Evolutionary conservation across 2,888 invertebrate genomes (phyloP).

Genomic region (Andricus curvator): DNA sequence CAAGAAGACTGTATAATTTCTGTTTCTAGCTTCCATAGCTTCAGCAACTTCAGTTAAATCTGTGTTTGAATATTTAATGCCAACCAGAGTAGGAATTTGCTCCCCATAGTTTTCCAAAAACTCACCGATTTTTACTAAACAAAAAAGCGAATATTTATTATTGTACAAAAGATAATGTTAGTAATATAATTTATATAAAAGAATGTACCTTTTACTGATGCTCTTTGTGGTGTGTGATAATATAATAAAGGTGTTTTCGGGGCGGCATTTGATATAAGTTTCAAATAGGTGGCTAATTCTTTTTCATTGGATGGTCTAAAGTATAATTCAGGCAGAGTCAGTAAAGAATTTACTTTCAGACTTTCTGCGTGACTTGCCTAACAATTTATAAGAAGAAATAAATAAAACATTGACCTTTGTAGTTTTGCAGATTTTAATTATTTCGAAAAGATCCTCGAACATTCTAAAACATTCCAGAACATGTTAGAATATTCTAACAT

Average conservation of each 20-base stretch:
- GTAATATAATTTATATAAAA: conserved; percentile 31
- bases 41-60: too few species aligned
- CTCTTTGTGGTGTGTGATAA: conserved; percentile 89
- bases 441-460: too few species aligned
- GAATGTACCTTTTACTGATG: conserved; percentile 85
- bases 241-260: conserved; percentile 89
- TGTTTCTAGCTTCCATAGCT: too few species aligned
- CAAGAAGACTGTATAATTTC: too few species aligned
- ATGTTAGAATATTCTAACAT: too few species aligned
- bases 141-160: too few species aligned
- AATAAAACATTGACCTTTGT: not conserved
- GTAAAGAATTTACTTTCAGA: conserved; percentile 83
- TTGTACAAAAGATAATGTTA: conserved; percentile 11
- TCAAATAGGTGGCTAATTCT: conserved; percentile 85
- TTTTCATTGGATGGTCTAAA: conserved; percentile 83
- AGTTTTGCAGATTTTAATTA: too few species aligned
- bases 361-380: conserved; percentile 85
- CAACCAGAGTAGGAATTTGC: too few species aligned
- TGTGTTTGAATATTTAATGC: too few species aligned
- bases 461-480: too few species aligned
- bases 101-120: too few species aligned
- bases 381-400: not conserved
- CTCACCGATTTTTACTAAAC: too few species aligned
- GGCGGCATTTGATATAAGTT: conserved; percentile 84
- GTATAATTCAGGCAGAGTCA: conserved; percentile 88